Conservation (phyloP, 2,888 invertebrate species). For the Gari tellinella region DNA sequence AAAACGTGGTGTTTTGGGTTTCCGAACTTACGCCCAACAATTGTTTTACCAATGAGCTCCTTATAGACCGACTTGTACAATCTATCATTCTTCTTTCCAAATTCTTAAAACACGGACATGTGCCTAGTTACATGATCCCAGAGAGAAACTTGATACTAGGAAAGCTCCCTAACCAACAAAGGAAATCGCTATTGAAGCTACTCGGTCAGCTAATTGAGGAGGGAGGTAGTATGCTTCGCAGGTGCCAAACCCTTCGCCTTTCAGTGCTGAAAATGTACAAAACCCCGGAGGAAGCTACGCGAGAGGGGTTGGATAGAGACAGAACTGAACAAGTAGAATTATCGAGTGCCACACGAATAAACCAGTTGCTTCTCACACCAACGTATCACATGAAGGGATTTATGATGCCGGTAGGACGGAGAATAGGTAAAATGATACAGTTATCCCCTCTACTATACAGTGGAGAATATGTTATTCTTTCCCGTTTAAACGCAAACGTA, state of each 20-base stretch:
- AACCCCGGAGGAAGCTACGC: no score
- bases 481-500: no score
- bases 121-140: constrained; percentile 33
- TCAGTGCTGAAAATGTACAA: no score
- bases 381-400: no score
- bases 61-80: constrained; percentile 5
- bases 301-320: no score
- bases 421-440: no score
- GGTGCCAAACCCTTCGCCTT: neutral
- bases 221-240: neutral
- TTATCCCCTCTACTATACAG: no score
- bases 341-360: no score
- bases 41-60: constrained; percentile 2
- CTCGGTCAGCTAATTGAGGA: neutral
- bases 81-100: constrained; percentile 4
- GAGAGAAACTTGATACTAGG: constrained; percentile 13
- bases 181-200: neutral
- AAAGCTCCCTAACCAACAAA: neutral
- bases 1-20: constrained; percentile 29
- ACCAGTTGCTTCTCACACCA: no score
- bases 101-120: neutral
- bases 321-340: no score
- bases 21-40: constrained; percentile 1
- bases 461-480: no score
- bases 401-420: no score